phyloP scores from a whole-genome alignment of 2,797 vertebrate species.

The Halcyon leucocephala region DNA sequence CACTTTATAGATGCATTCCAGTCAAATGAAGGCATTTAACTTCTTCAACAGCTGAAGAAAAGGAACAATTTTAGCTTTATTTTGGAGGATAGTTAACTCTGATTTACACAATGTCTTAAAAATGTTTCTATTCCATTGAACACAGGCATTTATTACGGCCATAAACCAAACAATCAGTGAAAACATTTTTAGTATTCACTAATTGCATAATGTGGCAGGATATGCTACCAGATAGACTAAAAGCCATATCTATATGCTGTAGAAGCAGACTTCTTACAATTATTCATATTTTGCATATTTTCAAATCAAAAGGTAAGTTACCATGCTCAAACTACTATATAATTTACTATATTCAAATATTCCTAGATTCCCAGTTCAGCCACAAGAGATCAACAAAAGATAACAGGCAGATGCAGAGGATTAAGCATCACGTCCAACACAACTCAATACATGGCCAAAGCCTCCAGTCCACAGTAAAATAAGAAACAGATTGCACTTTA shows the following conservation, averaged over 20 bases:
- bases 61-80: background rate
- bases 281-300: background rate
- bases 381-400: background rate
- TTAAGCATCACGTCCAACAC: background rate
- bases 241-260: background rate
- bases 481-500: background rate
- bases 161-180: background rate
- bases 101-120: background rate
- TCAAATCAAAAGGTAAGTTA: background rate
- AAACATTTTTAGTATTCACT: background rate
- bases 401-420: background rate
- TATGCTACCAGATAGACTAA: background rate
- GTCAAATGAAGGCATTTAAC: background rate
- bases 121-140: background rate
- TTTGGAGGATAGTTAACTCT: background rate
- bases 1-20: background rate
- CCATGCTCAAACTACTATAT: background rate
- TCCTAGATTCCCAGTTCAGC: background rate
- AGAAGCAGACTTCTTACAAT: background rate
- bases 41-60: background rate
- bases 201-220: background rate
- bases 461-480: background rate
- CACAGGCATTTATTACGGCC: background rate
- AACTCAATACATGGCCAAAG: rapidly evolving
- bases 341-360: background rate